These are phyloP conservation scores for Lampris megalopsis DNA, from an alignment of 2,113 vertebrate genomes.

Conservation along the genomic window DNA sequence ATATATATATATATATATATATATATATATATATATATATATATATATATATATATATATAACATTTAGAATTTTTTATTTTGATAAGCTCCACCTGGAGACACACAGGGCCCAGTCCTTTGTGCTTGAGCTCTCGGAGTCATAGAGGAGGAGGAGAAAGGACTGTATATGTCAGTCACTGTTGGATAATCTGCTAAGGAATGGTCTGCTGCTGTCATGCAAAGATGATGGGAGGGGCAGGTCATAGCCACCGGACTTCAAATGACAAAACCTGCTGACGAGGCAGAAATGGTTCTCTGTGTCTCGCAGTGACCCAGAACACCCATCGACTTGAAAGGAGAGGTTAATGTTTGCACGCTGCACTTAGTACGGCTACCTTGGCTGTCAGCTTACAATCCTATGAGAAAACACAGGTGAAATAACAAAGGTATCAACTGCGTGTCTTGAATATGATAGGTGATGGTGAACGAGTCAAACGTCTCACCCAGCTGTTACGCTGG, in stretches of 20 bases:
- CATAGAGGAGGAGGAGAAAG: slow-evolving; percentile 1
- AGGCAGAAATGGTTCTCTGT: slow-evolving; percentile 22
- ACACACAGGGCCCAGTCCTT: neutral
- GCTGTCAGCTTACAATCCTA: slow-evolving; percentile 18
- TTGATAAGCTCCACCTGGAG: neutral
- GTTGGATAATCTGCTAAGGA: slow-evolving; percentile 20
- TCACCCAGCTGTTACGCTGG: slow-evolving; percentile 15
- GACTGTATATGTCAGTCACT: slow-evolving; percentile 12
- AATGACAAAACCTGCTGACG: slow-evolving; percentile 50
- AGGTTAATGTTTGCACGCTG: slow-evolving; percentile 53
- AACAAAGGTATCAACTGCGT: slow-evolving; percentile 31
- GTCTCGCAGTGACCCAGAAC: slow-evolving; percentile 47
- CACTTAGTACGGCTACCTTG: slow-evolving; percentile 34
- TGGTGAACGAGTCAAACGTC: neutral
- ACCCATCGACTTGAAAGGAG: slow-evolving; percentile 34
- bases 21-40: too few relatives aligned
- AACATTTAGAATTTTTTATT: too few relatives aligned
- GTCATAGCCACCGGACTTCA: slow-evolving; percentile 5
- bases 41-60: too few relatives aligned
- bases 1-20: too few relatives aligned
- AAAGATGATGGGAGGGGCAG: slow-evolving; percentile 7
- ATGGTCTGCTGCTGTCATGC: neutral
- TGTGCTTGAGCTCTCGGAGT: slow-evolving; percentile 9
- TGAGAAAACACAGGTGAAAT: slow-evolving; percentile 56
- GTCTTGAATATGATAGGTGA: neutral